Conservation (phyloP, 2,113 vertebrate species). For the Alces alces region DNA sequence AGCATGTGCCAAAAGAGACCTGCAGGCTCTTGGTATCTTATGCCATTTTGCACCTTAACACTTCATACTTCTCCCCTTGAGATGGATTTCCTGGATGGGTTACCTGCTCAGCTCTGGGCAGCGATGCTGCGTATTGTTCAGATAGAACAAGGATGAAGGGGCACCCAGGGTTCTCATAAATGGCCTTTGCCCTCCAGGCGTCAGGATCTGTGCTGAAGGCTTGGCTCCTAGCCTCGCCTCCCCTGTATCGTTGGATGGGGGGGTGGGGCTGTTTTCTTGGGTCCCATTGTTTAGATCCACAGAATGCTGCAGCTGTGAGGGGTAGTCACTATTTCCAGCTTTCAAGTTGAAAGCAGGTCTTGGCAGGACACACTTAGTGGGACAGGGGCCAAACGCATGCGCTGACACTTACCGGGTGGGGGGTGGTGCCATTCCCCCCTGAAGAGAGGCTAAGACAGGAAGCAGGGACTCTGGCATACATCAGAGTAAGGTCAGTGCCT, state of each 20-base stretch:
- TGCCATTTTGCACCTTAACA: not conserved
- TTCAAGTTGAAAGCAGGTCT: not conserved
- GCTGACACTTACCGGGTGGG: not conserved
- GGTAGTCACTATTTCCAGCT: not conserved
- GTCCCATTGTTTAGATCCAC: not conserved
- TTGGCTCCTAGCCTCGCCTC: not conserved
- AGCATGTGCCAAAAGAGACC: not conserved
- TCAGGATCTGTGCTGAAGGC: not conserved
- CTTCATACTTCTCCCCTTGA: not conserved
- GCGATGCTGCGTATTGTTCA: not conserved
- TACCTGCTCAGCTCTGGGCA: not conserved
- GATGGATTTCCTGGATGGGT: not conserved
- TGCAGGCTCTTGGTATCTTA: not conserved
- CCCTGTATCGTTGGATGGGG: not conserved
- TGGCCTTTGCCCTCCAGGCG: not conserved
- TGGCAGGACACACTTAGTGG: not conserved
- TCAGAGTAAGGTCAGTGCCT: not conserved
- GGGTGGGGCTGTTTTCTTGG: not conserved
- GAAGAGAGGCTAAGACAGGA: not conserved
- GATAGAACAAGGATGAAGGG: not conserved
- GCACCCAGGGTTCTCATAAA: not conserved
- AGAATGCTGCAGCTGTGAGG: slow-evolving; percentile 14
- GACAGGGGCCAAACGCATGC: not conserved
- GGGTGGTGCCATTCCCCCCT: too few species aligned
- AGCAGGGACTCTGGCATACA: too few species aligned